A percentile compares a stretch with the other conserved stretches of the same genome.
Evolutionary conservation across 2,888 invertebrate genomes (phyloP).

Genomic region (Andrena bicolor): DNA sequence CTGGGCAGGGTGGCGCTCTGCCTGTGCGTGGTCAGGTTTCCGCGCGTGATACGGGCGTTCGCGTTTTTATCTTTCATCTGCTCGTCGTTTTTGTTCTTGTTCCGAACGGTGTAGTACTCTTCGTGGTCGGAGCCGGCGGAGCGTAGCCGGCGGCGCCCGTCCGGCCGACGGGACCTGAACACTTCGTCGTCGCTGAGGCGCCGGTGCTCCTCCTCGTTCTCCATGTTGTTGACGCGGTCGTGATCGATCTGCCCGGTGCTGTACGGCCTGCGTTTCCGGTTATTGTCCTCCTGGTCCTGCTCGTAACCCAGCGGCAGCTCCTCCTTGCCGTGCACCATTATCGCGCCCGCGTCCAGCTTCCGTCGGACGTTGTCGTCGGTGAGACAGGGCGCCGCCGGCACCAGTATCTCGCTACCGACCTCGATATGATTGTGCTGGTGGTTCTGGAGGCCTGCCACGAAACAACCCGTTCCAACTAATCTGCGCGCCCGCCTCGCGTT

Average conservation of each 20-base stretch:
- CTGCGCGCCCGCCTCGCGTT: constrained; percentile 37
- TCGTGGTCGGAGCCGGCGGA: constrained; percentile 70
- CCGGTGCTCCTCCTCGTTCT: constrained; percentile 74
- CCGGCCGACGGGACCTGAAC: constrained; percentile 55
- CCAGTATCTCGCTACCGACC: constrained; percentile 83
- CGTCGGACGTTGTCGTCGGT: constrained; percentile 83
- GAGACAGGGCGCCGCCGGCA: constrained; percentile 80
- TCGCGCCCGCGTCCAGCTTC: constrained; percentile 86
- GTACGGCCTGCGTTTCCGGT: constrained; percentile 66
- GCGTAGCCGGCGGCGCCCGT: constrained; percentile 55
- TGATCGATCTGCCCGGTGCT: constrained; percentile 70
- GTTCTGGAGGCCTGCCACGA: constrained; percentile 75
- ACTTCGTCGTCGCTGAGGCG: constrained; percentile 68
- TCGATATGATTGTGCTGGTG: constrained; percentile 81
- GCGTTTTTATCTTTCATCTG: constrained; percentile 76
- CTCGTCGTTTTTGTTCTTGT: constrained; percentile 66
- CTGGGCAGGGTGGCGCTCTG: constrained; percentile 83
- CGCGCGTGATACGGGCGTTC: constrained; percentile 71
- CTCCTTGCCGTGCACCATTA: constrained; percentile 88
- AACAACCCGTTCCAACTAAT: constrained; percentile 46
- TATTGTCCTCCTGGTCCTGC: constrained; percentile 73
- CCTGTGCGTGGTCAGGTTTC: constrained; percentile 68
- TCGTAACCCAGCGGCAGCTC: constrained; percentile 88
- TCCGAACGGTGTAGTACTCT: constrained; percentile 57
- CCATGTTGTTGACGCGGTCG: constrained; percentile 71